Conservation (phyloP, 2,797 vertebrate species). For the Masticophis lateralis region DNA sequence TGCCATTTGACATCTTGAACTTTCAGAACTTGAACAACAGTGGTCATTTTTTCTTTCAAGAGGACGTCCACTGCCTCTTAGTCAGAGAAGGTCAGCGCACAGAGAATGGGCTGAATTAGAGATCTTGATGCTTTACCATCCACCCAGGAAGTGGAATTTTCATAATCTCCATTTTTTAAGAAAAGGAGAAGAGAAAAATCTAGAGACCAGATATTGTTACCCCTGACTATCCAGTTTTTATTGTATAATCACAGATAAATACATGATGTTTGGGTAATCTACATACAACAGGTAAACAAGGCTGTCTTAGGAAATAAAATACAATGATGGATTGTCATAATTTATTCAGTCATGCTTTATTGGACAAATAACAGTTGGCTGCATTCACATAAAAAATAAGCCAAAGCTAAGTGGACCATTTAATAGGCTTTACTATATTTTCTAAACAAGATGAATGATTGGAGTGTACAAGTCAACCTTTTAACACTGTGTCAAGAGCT, state of each 20-base stretch:
- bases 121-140: neutral
- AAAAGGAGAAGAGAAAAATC: neutral
- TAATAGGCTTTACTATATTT: neutral
- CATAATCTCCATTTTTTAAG: neutral
- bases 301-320: neutral
- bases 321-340: neutral
- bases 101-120: neutral
- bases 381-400: neutral
- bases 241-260: neutral
- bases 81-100: too few species aligned
- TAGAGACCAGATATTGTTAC: too few species aligned
- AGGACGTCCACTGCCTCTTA: neutral
- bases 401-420: neutral
- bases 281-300: neutral
- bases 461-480: neutral
- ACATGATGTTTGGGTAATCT: neutral
- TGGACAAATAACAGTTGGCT: neutral
- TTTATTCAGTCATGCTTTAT: neutral
- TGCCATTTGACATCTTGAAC: neutral
- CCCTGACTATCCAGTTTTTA: neutral
- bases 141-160: neutral
- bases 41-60: conserved; percentile 1
- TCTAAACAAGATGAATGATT: neutral
- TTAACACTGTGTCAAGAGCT: neutral
- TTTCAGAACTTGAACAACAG: neutral